phyloP scores from a whole-genome alignment of 2,113 vertebrate genomes.

The Microtus montanus region DNA sequence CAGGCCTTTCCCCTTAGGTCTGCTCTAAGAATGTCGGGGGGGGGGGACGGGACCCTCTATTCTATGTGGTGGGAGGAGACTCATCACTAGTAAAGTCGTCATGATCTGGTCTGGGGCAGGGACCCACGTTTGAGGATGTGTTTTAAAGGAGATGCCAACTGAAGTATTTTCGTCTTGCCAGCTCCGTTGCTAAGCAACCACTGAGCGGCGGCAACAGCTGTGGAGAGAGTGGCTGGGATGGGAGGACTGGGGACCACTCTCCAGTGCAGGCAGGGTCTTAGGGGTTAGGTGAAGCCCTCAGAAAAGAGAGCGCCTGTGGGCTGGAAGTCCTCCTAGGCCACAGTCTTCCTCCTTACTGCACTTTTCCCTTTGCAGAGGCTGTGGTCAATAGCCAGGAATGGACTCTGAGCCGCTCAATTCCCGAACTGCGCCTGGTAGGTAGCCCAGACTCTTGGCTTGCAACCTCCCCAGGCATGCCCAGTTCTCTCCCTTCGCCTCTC shows the following conservation, averaged over 20 bases:
- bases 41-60: background rate
- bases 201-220: slow-evolving; percentile 79
- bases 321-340: background rate
- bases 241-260: slow-evolving; percentile 71
- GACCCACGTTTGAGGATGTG: slow-evolving; percentile 57
- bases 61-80: background rate
- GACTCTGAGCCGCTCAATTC: slow-evolving; percentile 92
- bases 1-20: background rate
- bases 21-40: background rate
- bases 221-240: slow-evolving; percentile 66
- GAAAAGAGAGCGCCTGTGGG: background rate
- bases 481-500: background rate
- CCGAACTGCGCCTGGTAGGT: slow-evolving; percentile 96
- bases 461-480: background rate
- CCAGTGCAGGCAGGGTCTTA: background rate
- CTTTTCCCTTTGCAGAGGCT: slow-evolving; percentile 86
- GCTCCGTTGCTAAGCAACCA: slow-evolving; percentile 83
- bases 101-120: slow-evolving; percentile 43
- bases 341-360: background rate
- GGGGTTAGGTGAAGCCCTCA: background rate
- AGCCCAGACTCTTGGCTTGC: background rate
- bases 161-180: slow-evolving; percentile 80
- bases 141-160: slow-evolving; percentile 71
- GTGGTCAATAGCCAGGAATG: slow-evolving; percentile 97
- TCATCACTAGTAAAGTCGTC: background rate